phyloP scores from a whole-genome alignment of 2,113 vertebrate species.

The Himantopus leucocephalus region DNA sequence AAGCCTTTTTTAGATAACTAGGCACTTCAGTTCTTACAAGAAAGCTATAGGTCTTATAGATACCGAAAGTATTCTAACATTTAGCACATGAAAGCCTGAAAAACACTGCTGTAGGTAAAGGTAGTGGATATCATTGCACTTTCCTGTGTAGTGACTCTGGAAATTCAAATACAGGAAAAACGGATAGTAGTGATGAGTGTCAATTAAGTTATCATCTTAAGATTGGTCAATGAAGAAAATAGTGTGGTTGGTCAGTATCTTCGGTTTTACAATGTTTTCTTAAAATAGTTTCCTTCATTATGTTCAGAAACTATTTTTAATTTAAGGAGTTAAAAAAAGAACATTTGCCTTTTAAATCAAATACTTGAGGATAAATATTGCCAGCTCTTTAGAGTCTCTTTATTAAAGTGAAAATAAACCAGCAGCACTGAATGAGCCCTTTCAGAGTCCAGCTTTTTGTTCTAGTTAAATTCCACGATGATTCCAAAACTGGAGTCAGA shows the following conservation, averaged over 20 bases:
- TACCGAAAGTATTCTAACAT: neutral
- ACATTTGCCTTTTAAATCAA: constrained; percentile 48
- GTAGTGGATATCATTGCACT: neutral
- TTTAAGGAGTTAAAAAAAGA: constrained; percentile 39
- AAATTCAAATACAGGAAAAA: neutral
- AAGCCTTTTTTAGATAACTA: neutral
- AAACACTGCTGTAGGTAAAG: neutral
- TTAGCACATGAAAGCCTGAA: neutral
- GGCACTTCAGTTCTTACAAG: neutral
- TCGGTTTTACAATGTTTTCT: constrained; percentile 40
- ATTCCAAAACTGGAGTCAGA: constrained; percentile 41
- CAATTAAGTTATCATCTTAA: constrained; percentile 9
- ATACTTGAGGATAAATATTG: constrained; percentile 45
- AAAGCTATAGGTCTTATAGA: neutral
- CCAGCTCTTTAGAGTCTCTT: constrained; percentile 18
- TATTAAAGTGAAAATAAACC: constrained; percentile 24
- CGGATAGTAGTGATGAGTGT: neutral
- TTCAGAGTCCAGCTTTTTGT: constrained; percentile 35
- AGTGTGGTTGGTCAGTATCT: neutral
- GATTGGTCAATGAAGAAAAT: constrained; percentile 23
- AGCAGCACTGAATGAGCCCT: neutral
- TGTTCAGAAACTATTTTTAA: constrained; percentile 65
- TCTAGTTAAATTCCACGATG: constrained; percentile 55
- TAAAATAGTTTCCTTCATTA: constrained; percentile 24
- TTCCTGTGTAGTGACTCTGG: neutral